Percentiles rank a stretch among this genome's conserved stretches.
These are phyloP conservation scores for Serinus canaria DNA, from an alignment of 2,113 vertebrate species.

Conservation along the genomic window DNA sequence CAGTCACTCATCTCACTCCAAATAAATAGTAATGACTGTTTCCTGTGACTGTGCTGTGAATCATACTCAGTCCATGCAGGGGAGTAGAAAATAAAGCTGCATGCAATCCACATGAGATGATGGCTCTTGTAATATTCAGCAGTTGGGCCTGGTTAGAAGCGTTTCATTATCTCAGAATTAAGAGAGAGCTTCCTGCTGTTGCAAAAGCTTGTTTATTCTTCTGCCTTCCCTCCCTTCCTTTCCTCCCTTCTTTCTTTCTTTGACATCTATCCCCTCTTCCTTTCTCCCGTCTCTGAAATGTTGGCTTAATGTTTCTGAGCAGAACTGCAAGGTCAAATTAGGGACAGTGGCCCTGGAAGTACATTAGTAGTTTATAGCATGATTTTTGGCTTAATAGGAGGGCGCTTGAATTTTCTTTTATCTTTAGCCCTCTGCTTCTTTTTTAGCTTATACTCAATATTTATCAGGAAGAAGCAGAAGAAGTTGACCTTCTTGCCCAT, in stretches of 20 bases:
- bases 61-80: conserved; percentile 54
- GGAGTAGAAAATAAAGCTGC: conserved; percentile 60
- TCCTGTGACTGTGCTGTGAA: conserved; percentile 52
- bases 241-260: neutral
- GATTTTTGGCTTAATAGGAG: neutral
- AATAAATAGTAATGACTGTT: conserved; percentile 67
- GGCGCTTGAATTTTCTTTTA: neutral
- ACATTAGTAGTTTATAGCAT: neutral
- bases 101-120: conserved; percentile 39
- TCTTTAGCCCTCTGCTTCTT: neutral
- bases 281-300: conserved; percentile 22
- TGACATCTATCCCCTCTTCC: neutral
- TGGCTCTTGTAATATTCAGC: conserved; percentile 54
- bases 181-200: conserved; percentile 69
- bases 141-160: conserved; percentile 55
- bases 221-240: neutral
- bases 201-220: conserved; percentile 68
- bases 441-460: neutral
- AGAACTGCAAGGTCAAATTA: conserved; percentile 46
- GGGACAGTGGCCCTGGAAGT: conserved; percentile 21
- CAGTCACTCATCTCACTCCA: conserved; percentile 44
- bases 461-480: neutral
- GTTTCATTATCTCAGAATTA: conserved; percentile 67
- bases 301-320: conserved; percentile 13
- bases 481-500: neutral